Evolutionary conservation across 2,113 vertebrate genomes (phyloP).

Genomic region (Crotophaga sulcirostris): DNA sequence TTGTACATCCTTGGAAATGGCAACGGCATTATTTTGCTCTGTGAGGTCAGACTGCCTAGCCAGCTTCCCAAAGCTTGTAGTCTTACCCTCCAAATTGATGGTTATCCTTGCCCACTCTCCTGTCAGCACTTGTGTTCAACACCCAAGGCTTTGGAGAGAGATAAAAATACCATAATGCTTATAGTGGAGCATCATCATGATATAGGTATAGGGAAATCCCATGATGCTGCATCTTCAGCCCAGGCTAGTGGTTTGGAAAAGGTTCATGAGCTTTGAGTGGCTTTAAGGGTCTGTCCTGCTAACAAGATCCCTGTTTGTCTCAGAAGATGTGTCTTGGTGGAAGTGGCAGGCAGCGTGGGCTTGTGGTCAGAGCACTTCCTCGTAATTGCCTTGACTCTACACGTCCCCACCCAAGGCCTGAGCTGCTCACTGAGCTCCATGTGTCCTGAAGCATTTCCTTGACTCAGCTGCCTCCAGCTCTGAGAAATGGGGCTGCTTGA

Average conservation of each 20-base stretch:
- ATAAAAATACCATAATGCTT: neutral
- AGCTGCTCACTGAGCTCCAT: fast-evolving
- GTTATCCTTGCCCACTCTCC: neutral
- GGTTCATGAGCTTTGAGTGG: neutral
- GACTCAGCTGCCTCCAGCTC: neutral
- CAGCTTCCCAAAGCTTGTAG: neutral
- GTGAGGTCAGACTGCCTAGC: neutral
- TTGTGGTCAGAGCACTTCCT: slow-evolving; percentile 38
- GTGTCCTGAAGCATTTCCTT: neutral
- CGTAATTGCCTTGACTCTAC: neutral
- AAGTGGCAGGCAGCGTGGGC: neutral
- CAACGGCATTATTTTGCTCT: neutral
- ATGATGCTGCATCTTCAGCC: neutral
- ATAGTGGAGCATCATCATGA: neutral
- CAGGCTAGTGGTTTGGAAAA: slow-evolving; percentile 35
- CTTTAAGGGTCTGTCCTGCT: slow-evolving; percentile 15
- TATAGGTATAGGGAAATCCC: slow-evolving; percentile 16
- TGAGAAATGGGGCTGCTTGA: neutral
- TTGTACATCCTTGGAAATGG: neutral
- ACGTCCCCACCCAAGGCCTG: neutral
- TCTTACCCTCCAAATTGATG: neutral
- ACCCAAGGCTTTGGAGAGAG: neutral
- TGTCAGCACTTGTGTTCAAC: neutral
- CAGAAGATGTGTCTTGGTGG: slow-evolving; percentile 1
- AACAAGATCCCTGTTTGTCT: neutral